Evolutionary conservation across 30 jellyfish, hydroid and myxozoan genomes (phyloP), one percentile per base, ranked within the genome.

Genomic region (Turritopsis dohrnii): DNA sequence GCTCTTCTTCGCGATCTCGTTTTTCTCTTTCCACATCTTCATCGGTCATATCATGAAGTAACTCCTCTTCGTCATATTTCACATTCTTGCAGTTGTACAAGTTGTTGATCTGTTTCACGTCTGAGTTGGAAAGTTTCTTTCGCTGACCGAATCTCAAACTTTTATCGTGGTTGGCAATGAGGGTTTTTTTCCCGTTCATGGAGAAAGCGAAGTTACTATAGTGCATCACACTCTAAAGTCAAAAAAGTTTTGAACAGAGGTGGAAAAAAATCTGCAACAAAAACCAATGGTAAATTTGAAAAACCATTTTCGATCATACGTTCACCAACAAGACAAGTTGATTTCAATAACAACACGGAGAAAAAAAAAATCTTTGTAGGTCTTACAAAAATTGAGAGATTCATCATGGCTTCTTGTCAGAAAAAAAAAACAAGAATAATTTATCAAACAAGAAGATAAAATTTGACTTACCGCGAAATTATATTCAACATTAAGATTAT

Each of bases 191-290:
- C 52, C 97, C 97, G 82, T 94, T 89, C 65, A 30, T 89, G 52
- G 96, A 86, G 79, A 94, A 94, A 7, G 99, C 99, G 16, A 81
- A 80, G 82, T 94, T 94, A 83, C 95, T 79, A 86, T 94, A 94
- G 29, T 94, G 99, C 99, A 94, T 94, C 17, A 94, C 84, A 74
- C 99, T 94, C 99, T 94, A 86, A 23, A 52, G 18, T 79, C 24
- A 74, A n/a, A 41, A 41, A 74, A 21, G 4, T 74, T 66, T 66
- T 66, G 21, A n/a, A 72, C 24, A 72, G 31, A 27, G 52, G 16
- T 8, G 18, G 65, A 8, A 60, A 54, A 21, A 65, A 81, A n/a
- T n/a, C n/a, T n/a, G n/a, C n/a, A n/a, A n/a, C n/a, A n/a, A n/a
- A n/a, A n/a, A n/a, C 8, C 54, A 19, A 18, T 71, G 29, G 21